phyloP scores from a whole-genome alignment of 1,140 invertebrate species.

The Eubasilissa regina region DNA sequence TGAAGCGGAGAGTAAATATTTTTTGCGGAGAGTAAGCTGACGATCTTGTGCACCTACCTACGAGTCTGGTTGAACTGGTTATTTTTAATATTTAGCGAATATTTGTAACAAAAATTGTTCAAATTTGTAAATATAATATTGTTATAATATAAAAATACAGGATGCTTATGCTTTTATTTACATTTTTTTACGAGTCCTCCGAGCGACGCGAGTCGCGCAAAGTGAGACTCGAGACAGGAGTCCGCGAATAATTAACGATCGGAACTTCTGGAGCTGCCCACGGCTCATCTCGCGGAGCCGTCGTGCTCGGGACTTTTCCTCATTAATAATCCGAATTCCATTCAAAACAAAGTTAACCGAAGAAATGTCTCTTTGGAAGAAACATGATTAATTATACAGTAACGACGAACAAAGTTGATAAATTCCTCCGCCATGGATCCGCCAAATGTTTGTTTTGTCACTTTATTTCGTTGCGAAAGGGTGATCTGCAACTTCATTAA shows the following conservation, averaged over 20 bases:
- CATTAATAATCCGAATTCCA: constrained; percentile 39
- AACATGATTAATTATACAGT: constrained; percentile 43
- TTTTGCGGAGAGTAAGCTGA: too few species aligned
- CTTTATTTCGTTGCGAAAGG: neutral
- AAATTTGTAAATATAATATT: too few species aligned
- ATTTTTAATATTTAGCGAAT: too few species aligned
- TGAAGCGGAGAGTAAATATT: too few species aligned
- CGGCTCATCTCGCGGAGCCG: neutral
- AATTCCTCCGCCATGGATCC: constrained; percentile 12
- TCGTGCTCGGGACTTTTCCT: neutral
- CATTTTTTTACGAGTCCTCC: too few species aligned
- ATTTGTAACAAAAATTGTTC: too few species aligned
- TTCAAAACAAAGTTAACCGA: constrained; percentile 37
- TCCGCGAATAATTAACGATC: neutral
- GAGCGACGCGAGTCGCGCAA: too few species aligned
- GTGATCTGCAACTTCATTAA: neutral
- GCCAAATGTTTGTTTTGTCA: constrained; percentile 24
- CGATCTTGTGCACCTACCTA: too few species aligned
- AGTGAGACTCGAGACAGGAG: too few species aligned
- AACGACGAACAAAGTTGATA: constrained; percentile 40
- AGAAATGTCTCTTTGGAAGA: constrained; percentile 36
- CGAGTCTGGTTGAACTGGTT: too few species aligned
- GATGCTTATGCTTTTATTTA: too few species aligned
- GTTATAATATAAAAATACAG: too few species aligned
- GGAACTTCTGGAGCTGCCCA: neutral